A percentile compares a stretch with the other conserved stretches of the same genome.
phyloP scores from a whole-genome alignment of 2,797 vertebrate species.

The Lagodon rhomboides region DNA sequence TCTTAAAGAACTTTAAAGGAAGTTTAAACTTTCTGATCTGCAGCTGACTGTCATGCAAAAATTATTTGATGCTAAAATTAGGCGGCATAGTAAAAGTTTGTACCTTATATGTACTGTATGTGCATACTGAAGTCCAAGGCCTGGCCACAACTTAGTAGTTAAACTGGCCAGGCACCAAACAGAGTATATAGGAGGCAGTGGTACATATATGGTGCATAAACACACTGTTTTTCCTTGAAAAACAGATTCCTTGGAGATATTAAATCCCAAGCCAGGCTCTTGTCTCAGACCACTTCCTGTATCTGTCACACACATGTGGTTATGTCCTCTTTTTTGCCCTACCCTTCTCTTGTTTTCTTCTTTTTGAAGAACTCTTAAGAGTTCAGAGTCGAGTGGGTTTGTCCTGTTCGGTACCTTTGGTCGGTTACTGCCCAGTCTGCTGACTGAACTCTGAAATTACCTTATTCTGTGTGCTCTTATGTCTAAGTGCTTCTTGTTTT shows the following conservation, averaged over 20 bases:
- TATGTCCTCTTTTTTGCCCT: background rate
- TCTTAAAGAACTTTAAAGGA: background rate
- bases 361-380: background rate
- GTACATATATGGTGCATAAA: background rate
- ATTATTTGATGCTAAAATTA: constrained; percentile 14
- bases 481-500: background rate
- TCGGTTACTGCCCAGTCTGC: background rate
- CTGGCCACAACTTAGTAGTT: background rate
- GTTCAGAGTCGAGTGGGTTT: background rate
- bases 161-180: background rate
- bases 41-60: background rate
- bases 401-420: background rate
- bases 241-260: constrained; percentile 31
- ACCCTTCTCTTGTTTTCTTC: background rate
- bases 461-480: background rate
- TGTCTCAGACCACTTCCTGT: constrained; percentile 51
- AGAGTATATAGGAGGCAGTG: background rate
- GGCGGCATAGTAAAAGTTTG: background rate
- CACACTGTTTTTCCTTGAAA: constrained; percentile 9
- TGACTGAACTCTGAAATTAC: background rate
- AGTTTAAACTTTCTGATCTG: background rate
- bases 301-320: constrained; percentile 39
- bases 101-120: background rate
- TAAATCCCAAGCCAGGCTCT: constrained; percentile 30
- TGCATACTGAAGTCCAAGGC: background rate